phyloP scores from a whole-genome alignment of 2,113 vertebrate genomes.

The Syrmaticus mikado region DNA sequence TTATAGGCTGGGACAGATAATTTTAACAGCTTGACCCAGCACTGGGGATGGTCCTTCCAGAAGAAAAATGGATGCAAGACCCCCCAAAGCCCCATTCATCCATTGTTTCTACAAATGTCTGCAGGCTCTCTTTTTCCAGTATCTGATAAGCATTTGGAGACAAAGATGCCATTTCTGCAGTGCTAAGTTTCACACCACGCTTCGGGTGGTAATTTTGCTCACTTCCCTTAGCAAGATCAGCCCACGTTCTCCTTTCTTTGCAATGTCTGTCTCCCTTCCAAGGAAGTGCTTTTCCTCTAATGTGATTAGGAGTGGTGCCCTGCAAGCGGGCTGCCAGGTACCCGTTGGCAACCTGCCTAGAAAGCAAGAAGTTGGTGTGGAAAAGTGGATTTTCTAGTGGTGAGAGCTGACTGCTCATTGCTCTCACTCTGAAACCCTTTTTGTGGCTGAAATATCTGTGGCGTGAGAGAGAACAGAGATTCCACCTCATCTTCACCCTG shows the following conservation, averaged over 20 bases:
- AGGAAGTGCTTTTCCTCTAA: conserved; percentile 12
- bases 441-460: background rate
- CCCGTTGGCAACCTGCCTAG: conserved; percentile 21
- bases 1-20: background rate
- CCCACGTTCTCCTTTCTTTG: background rate
- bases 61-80: background rate
- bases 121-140: background rate
- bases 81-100: background rate
- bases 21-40: background rate
- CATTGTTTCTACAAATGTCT: background rate
- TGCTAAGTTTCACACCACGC: background rate
- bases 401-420: background rate
- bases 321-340: background rate
- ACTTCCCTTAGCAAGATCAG: background rate
- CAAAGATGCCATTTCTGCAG: background rate
- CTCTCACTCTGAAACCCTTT: background rate
- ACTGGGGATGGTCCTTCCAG: background rate
- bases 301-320: background rate
- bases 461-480: background rate
- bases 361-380: conserved; percentile 30
- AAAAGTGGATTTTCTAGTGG: conserved; percentile 55
- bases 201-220: background rate
- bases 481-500: background rate
- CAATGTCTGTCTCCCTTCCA: background rate
- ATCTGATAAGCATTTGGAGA: background rate